Evolutionary conservation across 2,888 invertebrate genomes (phyloP), one percentile per base, ranked within the genome.

Genomic region (Melanotus villosus): DNA sequence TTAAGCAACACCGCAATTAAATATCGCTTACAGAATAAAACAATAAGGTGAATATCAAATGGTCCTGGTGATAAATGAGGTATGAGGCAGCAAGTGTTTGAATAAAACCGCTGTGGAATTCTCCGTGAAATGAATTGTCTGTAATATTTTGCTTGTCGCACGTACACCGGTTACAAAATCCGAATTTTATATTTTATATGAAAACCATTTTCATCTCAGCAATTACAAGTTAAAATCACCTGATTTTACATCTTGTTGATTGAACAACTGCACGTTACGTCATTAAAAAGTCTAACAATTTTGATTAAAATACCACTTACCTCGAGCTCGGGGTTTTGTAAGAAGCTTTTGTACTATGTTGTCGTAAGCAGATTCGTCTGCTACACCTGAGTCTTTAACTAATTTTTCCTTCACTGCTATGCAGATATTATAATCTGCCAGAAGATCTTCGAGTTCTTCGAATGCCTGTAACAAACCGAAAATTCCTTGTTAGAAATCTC

Each of bases 361-460:
- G 83, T 97, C 96, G 82, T 96, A 97, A 43, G 93, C 93, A 7
- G 89, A 89, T 81, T 96, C 95, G 75, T 92, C 91, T 0, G 97
- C 97, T 1, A 97, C 97, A 12, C 97, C 98, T 0, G 97, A 97
- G 85, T 98, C 98, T 83, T 98, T 98, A 64, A 96, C 94, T 65
- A 98, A 88, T 82, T 95, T 96, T 83, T 97, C 97, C 80, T 97
- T 97, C 60, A 95, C 91, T 0, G 98, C 98, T 76, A 98, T 96
- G 86, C 98, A 98, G 84, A 98, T 94, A 74, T 92, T 91, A 83
- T 93, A 89, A 76, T 91, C 90, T 0, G 93, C 92, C 62, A 98
- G 86, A 38, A 95, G 86, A 64, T 94, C 94, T 83, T 97, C 97
- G 73, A 98, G 85, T 81, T 97, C 97, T 83, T 97, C 96, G 80